These are phyloP conservation scores for Haliclystus octoradiatus DNA, from an alignment of 30 jellyfish, hydroid and myxozoan species.

Conservation along the genomic window DNA sequence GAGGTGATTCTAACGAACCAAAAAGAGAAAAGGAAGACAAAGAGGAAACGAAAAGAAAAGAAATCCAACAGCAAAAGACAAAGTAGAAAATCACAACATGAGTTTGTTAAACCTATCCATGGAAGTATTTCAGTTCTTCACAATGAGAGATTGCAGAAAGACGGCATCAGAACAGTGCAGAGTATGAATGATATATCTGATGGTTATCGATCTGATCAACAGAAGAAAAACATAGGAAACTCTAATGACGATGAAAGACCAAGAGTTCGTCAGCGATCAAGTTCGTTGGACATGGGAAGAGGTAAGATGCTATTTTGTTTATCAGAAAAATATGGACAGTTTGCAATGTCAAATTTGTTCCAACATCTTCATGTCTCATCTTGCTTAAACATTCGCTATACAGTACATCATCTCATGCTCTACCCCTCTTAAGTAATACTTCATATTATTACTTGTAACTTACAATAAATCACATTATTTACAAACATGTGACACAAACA, in stretches of 20 bases:
- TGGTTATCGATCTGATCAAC: constrained; percentile 27
- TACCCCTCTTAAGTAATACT: no score
- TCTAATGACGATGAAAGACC: constrained; percentile 14
- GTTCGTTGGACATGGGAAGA: constrained; percentile 75
- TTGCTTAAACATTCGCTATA: no score
- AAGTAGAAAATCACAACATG: constrained; percentile 13
- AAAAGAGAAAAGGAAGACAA: constrained; percentile 5
- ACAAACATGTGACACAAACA: no score
- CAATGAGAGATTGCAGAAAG: not conserved
- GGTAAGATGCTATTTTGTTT: constrained; percentile 18
- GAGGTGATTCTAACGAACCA: not conserved
- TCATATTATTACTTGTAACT: no score
- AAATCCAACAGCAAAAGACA: constrained; percentile 4
- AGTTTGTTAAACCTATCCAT: not conserved
- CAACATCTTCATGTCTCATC: no score
- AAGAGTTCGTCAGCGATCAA: constrained; percentile 49
- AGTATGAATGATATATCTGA: constrained; percentile 63
- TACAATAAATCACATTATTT: no score
- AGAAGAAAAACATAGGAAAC: constrained; percentile 7
- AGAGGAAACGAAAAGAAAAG: constrained; percentile 16
- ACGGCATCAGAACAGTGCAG: constrained; percentile 26
- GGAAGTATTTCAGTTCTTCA: constrained; percentile 9
- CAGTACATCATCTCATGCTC: no score
- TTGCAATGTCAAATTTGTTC: no score
- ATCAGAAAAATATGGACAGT: no score